Conservation (phyloP, 2,797 vertebrate genomes). For the Hippoglossus hippoglossus region DNA sequence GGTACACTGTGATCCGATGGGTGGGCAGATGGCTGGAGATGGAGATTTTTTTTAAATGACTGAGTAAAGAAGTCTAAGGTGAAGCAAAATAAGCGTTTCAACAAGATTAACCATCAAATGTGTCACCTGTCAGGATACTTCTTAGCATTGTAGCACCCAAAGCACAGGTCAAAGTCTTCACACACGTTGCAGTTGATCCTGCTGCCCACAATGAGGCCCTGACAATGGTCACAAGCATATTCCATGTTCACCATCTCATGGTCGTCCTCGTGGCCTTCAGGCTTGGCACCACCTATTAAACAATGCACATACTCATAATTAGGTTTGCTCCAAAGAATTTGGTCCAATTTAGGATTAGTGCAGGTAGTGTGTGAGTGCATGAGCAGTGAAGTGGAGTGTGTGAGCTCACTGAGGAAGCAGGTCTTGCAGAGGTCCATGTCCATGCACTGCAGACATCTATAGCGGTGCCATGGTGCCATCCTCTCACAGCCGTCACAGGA, state of each 20-base stretch:
- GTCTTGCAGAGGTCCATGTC: conserved; percentile 99
- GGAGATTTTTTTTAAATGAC: background rate
- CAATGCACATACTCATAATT: conserved; percentile 13
- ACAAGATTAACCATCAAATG: background rate
- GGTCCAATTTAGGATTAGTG: background rate
- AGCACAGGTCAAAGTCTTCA: conserved; percentile 98
- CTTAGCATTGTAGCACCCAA: conserved; percentile 96
- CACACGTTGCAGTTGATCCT: conserved; percentile 97
- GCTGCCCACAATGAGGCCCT: conserved; percentile 95
- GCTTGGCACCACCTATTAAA: conserved; percentile 92
- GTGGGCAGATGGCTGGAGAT: conserved; percentile 92
- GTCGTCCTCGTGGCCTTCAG: conserved; percentile 96
- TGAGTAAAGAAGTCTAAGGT: background rate
- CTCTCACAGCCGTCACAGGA: conserved; percentile 97
- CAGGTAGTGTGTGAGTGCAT: background rate
- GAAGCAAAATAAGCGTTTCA: background rate
- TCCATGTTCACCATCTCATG: conserved; percentile 99
- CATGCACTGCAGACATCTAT: conserved; percentile 96
- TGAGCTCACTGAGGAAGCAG: conserved; percentile 93
- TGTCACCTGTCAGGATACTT: conserved; percentile 94
- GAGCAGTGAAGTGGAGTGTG: background rate
- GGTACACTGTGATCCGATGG: conserved; percentile 94
- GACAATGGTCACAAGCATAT: conserved; percentile 96
- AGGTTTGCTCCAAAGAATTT: background rate
- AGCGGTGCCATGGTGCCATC: conserved; percentile 96